These are phyloP conservation scores for Erpobdella octoculata DNA, from an alignment of 2,888 invertebrate species.

Conservation along the genomic window DNA sequence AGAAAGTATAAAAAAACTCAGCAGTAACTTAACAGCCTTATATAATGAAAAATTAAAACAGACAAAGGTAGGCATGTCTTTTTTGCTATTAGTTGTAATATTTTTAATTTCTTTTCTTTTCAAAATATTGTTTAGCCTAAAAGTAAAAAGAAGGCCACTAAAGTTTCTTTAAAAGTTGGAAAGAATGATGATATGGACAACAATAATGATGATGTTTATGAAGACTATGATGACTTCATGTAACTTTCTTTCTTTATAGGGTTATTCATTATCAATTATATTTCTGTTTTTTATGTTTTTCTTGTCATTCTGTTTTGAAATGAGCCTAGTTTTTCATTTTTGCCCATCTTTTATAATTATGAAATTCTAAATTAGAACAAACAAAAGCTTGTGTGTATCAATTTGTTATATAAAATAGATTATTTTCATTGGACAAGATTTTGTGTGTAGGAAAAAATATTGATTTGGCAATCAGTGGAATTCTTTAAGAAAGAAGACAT, in stretches of 20 bases:
- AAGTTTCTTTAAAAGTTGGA: not conserved
- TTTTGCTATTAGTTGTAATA: not conserved
- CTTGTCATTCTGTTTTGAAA: too few species aligned
- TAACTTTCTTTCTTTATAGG: not conserved
- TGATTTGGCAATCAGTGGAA: too few species aligned
- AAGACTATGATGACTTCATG: constrained; percentile 4
- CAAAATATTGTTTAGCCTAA: not conserved
- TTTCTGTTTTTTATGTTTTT: too few species aligned
- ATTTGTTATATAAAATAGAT: too few species aligned
- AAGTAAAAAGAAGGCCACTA: constrained; percentile 1
- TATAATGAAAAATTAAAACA: constrained; percentile 79
- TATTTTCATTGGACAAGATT: too few species aligned
- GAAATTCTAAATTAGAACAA: too few species aligned
- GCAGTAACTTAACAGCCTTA: constrained; percentile 72
- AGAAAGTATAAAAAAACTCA: constrained; percentile 74
- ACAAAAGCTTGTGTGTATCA: too few species aligned
- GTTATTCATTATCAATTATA: constrained; percentile 2
- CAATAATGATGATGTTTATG: not conserved
- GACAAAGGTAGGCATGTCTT: constrained; percentile 59
- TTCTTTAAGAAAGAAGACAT: too few species aligned
- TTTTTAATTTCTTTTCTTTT: too few species aligned
- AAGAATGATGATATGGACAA: not conserved
- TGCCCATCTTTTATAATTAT: too few species aligned
- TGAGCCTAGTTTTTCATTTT: too few species aligned
- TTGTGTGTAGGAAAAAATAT: too few species aligned